Evolutionary conservation across 2,113 vertebrate species (phyloP).

Genomic region (Emberiza fucata): DNA sequence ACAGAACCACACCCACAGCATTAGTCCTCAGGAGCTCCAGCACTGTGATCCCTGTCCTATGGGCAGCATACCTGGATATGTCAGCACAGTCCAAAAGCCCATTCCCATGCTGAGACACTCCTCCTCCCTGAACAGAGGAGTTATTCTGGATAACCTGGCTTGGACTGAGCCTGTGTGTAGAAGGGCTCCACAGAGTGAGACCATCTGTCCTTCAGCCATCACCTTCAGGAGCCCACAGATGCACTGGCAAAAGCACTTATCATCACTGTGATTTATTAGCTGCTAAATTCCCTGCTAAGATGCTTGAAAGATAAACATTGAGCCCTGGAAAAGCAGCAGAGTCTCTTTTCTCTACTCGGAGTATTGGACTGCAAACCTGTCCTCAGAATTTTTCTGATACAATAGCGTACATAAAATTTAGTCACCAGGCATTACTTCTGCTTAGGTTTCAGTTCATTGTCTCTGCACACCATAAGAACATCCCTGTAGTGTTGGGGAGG

Average conservation of each 20-base stretch:
- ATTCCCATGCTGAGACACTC: neutral
- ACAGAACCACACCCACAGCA: neutral
- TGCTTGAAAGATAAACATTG: neutral
- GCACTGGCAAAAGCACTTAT: neutral
- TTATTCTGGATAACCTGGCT: neutral
- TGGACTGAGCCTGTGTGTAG: rapidly evolving
- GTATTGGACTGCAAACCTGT: neutral
- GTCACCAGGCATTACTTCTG: neutral
- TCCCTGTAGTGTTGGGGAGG: rapidly evolving
- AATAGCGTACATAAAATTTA: neutral
- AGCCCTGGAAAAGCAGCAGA: neutral
- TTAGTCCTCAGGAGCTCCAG: neutral
- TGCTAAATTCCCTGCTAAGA: neutral
- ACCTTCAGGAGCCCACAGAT: neutral
- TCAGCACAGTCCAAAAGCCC: neutral
- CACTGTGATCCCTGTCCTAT: rapidly evolving
- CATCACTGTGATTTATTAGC: neutral
- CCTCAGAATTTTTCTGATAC: neutral
- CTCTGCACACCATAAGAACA: neutral
- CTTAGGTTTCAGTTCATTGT: neutral
- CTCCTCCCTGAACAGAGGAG: neutral
- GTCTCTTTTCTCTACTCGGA: neutral
- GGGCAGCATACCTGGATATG: neutral
- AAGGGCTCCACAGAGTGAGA: neutral
- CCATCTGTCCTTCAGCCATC: neutral